Evolutionary conservation across 2,113 vertebrate species (phyloP), one percentile per base, ranked within the genome.

Genomic region (Willisornis vidua): DNA sequence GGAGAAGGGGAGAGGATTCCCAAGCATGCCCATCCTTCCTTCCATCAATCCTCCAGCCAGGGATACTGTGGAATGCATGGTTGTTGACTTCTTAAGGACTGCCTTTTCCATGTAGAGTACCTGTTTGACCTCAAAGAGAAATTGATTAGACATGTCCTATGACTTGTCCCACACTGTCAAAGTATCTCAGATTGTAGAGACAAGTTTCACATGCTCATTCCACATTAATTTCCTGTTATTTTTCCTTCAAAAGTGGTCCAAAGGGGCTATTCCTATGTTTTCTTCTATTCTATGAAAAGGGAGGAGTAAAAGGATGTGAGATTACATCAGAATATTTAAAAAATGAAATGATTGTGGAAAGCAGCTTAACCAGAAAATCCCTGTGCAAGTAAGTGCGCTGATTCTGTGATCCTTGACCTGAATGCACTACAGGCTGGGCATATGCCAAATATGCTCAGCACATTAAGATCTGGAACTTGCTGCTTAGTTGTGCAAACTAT

Each of bases 381-480:
- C 37, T 55, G 43, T 54, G 57, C 62, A 48, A 55, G 18, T 31
- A 70, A 91, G 66, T 7, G 37, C 85, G 33, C 58, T 14, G 7
- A 76, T 85, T 90, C 49, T 52, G 39, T 1, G 13, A 72, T 92
- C 85, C 73, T 97, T 93, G 90, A 81, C 74, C 74, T 52, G 25
- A 86, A 67, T 49, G 78, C 52, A 46, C 46, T 62, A 41, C 43
- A 63, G 85, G 43, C 54, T 87, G 87, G 85, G 63, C 86, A 82
- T 43, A 3, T 46, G 85, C 92, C 93, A 94, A 39, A 89, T 90
- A 55, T 24, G 35, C 49, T 85, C 43, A 65, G 88, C 59, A 88
- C 77, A 79, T 72, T 75, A 71, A 81, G 79, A 80, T 87, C 59
- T 93, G 95, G 77, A 89, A 91, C 79, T 90, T 76, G 76, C 75